A percentile compares a stretch with the other conserved stretches of the same genome.
phyloP scores from a whole-genome alignment of 2,888 invertebrate species.

The Mythimna albipuncta region DNA sequence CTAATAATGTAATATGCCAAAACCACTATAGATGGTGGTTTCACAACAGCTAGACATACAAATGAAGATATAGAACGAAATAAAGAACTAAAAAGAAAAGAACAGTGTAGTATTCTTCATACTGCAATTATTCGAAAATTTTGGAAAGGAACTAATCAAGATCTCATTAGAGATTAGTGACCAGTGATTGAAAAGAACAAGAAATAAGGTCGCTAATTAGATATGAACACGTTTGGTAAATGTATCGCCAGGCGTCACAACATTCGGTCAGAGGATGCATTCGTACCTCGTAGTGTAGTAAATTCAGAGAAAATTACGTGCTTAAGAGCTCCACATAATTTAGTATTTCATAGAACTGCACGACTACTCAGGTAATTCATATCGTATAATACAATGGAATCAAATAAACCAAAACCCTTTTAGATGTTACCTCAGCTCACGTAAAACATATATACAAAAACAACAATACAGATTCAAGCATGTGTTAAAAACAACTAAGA shows the following conservation, averaged over 20 bases:
- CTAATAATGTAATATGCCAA: conserved; percentile 27
- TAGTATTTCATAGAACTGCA: conserved; percentile 25
- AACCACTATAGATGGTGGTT: conserved; percentile 11
- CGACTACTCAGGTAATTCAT: conserved; percentile 3
- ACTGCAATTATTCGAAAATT: background rate
- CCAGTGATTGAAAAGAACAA: conserved; percentile 4
- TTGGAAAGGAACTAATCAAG: background rate
- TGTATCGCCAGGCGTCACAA: conserved; percentile 6
- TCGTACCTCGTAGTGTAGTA: conserved; percentile 16
- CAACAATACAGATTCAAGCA: conserved; percentile 29
- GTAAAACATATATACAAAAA: conserved; percentile 19
- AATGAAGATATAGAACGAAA: conserved; percentile 1
- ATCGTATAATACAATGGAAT: conserved; percentile 15
- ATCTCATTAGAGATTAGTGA: background rate
- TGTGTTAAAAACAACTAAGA: conserved; percentile 44
- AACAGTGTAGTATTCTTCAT: background rate
- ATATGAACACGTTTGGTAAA: conserved; percentile 28
- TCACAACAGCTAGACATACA: background rate
- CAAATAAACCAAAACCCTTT: conserved; percentile 1
- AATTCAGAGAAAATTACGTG: conserved; percentile 23
- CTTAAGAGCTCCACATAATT: conserved; percentile 17
- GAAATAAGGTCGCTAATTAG: conserved; percentile 5
- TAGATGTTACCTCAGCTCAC: conserved; percentile 17
- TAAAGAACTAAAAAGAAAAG: background rate
- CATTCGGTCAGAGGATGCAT: conserved; percentile 9